Percentiles rank a stretch among this genome's conserved stretches.
These are phyloP conservation scores for Cottoperca gobio DNA, from an alignment of 2,797 vertebrate species.

Conservation along the genomic window DNA sequence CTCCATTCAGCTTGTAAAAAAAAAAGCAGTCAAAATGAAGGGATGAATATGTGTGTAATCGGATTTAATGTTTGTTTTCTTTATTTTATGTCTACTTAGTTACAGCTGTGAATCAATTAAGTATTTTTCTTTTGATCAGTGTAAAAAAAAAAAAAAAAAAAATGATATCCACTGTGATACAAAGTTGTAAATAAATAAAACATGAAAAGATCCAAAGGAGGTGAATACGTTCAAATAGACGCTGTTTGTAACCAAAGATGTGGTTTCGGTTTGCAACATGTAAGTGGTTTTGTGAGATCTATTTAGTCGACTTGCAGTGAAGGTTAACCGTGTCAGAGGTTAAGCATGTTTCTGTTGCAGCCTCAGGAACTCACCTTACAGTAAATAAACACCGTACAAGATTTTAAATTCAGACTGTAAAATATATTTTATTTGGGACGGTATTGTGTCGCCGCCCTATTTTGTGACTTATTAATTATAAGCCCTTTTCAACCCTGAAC, in stretches of 20 bases:
- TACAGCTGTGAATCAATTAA: not conserved
- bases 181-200: slow-evolving; percentile 49
- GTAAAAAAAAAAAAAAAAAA: slow-evolving; percentile 1
- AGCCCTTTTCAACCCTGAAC: slow-evolving; percentile 60
- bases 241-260: slow-evolving; percentile 82
- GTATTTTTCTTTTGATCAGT: slow-evolving; percentile 26
- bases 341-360: slow-evolving; percentile 65
- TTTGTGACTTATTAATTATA: slow-evolving; percentile 67
- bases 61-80: not conserved
- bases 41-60: not conserved
- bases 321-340: slow-evolving; percentile 56
- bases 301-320: slow-evolving; percentile 67
- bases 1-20: not conserved
- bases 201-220: slow-evolving; percentile 27
- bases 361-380: slow-evolving; percentile 58
- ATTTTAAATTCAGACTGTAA: slow-evolving; percentile 51
- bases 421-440: slow-evolving; percentile 63
- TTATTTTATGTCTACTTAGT: not conserved
- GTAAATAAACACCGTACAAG: slow-evolving; percentile 36
- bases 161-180: slow-evolving; percentile 38
- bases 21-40: not conserved
- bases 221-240: slow-evolving; percentile 54
- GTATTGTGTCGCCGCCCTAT: slow-evolving; percentile 55
- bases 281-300: slow-evolving; percentile 71
- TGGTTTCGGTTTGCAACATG: slow-evolving; percentile 76